Evolutionary conservation across 2,113 vertebrate genomes (phyloP).

Genomic region (Stercorarius parasiticus): DNA sequence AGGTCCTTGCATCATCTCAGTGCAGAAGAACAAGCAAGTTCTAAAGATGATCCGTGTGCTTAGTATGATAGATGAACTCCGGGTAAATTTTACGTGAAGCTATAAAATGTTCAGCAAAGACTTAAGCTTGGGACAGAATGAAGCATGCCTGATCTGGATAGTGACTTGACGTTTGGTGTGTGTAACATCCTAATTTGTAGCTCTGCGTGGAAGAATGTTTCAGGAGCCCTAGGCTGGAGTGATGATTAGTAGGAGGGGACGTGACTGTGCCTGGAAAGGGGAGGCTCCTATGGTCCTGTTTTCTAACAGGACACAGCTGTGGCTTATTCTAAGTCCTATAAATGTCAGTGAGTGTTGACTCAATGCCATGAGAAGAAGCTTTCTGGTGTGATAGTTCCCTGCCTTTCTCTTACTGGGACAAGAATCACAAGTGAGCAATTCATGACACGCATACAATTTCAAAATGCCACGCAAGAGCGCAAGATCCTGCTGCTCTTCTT

Average conservation of each 20-base stretch:
- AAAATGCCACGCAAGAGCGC: background rate
- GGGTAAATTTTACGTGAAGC: background rate
- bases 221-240: background rate
- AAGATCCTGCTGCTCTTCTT: background rate
- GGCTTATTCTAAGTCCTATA: background rate
- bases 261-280: background rate
- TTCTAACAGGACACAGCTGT: background rate
- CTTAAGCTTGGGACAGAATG: background rate
- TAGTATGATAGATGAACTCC: background rate
- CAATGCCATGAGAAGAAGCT: background rate
- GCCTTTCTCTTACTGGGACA: background rate
- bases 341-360: background rate
- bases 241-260: background rate
- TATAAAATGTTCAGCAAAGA: background rate
- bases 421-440: background rate
- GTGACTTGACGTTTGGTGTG: background rate
- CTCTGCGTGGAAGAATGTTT: background rate
- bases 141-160: background rate
- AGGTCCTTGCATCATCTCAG: background rate
- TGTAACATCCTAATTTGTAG: background rate
- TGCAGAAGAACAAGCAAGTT: background rate
- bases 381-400: background rate
- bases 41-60: fast-evolving
- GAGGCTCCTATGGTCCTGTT: background rate
- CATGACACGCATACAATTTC: background rate